Evolutionary conservation across 2,113 vertebrate genomes (phyloP).

Genomic region (Sebastes fasciatus): DNA sequence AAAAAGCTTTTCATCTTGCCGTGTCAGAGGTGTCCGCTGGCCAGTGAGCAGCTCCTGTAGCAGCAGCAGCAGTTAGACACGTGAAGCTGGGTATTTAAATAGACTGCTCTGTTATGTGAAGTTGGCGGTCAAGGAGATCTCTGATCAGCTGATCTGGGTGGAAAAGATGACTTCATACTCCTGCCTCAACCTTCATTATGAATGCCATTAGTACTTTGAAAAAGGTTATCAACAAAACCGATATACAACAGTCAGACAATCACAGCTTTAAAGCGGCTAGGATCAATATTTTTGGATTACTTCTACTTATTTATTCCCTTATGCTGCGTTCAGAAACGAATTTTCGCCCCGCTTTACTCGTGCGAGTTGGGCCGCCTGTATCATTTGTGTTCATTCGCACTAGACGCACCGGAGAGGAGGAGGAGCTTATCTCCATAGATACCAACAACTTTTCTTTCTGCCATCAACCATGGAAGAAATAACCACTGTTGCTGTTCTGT

Average conservation of each 20-base stretch:
- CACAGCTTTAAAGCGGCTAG: neutral
- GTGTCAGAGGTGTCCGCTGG: constrained; percentile 1
- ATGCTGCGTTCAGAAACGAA: no score
- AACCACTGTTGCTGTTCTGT: no score
- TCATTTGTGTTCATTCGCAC: no score
- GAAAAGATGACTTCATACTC: constrained; percentile 20
- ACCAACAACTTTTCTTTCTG: no score
- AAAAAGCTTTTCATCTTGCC: neutral
- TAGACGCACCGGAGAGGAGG: no score
- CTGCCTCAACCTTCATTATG: neutral
- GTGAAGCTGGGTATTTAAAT: constrained; percentile 38
- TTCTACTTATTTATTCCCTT: neutral
- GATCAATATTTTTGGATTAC: no score
- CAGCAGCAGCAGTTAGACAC: constrained; percentile 18
- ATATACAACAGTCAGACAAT: neutral
- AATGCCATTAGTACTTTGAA: neutral
- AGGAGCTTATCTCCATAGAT: no score
- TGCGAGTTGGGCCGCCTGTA: no score
- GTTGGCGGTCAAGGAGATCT: neutral
- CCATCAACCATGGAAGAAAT: no score
- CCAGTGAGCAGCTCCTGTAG: constrained; percentile 3
- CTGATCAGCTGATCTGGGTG: constrained; percentile 44
- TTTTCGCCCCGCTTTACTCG: no score
- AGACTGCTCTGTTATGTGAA: constrained; percentile 32
- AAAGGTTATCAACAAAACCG: neutral